Evolutionary conservation across 2,888 invertebrate species (phyloP), one percentile per base, ranked within the genome.

Genomic region (Buathra laborator): DNA sequence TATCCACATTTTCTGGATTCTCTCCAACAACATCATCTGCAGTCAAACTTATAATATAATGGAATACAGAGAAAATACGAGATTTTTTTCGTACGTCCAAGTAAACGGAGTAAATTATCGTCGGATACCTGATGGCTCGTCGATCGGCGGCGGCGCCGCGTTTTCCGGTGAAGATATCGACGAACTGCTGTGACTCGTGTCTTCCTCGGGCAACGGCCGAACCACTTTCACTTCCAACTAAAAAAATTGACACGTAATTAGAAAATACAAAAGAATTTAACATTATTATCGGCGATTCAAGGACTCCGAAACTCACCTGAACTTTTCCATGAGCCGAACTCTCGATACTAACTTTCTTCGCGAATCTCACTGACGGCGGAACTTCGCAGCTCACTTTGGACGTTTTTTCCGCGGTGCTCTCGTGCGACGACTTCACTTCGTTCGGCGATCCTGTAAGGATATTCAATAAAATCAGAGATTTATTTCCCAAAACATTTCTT

Each of bases 291-390:
- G 12, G 29, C 24, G 43, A 53, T 16, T 79, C 14, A 3, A 9
- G 12, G 24, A 16, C 16, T 16, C 68, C 2, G 19, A 37, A 16
- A 16, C 53, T 78, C 19, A 87, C 88, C 86, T 86, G 85, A 51
- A 79, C 72, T 74, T 82, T 83, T 14, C 82, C 64, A 5, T 51
- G 44, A 0, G 37, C 53, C 56, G 74, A 32, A 64, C 71, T 91
- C 83, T 92, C 91, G 48, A 93, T 92, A 62, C 90, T 89, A 16
- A 93, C 90, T 88, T 93, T 92, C 64, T 93, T 93, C 32, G 92
- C 92, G 86, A 93, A 94, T 88, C 91, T 89, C 44, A 93, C 93
- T 7, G 93, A 92, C 59, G 92, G 89, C 59, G 91, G 86, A 32
- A 90, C 89, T 76, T 91, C 92, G 48, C 87, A 86, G 44, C 86